These are phyloP conservation scores for Plebejus anna DNA, from an alignment of 2,888 invertebrate species.

Conservation along the genomic window DNA sequence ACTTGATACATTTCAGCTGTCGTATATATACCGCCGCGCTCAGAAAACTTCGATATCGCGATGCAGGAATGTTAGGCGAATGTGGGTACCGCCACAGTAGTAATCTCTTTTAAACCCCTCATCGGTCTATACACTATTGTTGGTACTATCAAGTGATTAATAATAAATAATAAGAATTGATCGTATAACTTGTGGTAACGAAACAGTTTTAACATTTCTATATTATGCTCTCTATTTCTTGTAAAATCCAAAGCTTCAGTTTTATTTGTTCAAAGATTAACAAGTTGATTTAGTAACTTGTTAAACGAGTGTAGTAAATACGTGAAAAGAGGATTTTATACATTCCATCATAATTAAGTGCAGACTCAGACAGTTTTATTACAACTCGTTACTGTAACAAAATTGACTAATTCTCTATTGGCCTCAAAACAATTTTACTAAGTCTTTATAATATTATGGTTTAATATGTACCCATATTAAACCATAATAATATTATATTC, in stretches of 20 bases:
- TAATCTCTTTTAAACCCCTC: not conserved
- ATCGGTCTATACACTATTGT: not conserved
- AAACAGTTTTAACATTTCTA: not conserved
- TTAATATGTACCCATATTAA: too few species aligned
- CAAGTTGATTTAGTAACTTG: not conserved
- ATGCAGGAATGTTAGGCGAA: too few species aligned
- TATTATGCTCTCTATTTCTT: not conserved
- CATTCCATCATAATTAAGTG: conserved; percentile 16
- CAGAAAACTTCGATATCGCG: too few species aligned
- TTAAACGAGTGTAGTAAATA: conserved; percentile 9
- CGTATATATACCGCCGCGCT: too few species aligned
- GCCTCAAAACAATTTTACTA: not conserved
- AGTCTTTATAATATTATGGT: not conserved
- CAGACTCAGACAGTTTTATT: conserved; percentile 17
- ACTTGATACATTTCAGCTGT: too few species aligned
- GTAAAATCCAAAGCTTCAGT: not conserved
- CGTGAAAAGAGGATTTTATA: not conserved
- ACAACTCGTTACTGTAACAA: not conserved
- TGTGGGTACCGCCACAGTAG: not conserved
- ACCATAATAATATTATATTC: too few species aligned
- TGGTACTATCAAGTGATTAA: not conserved
- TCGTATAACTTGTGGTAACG: not conserved
- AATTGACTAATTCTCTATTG: not conserved
- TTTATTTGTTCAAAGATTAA: not conserved
- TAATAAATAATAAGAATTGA: not conserved